These are phyloP conservation scores for Lasioglossum albipes DNA, from an alignment of 1,140 invertebrate species.

Conservation along the genomic window DNA sequence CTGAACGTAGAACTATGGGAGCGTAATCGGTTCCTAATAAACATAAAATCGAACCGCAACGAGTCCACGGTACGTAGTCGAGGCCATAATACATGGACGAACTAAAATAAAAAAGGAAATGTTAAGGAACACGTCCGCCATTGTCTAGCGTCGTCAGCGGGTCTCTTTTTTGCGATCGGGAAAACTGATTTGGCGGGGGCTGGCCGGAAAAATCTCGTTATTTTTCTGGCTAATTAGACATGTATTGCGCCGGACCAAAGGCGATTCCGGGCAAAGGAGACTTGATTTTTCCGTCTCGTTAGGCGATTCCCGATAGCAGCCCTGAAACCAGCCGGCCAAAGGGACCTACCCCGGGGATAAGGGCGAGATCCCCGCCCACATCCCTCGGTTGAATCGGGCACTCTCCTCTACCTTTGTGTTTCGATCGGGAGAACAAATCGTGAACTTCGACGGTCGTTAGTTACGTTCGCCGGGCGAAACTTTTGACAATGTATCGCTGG, in stretches of 20 bases:
- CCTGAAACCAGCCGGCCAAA: conserved; percentile 45
- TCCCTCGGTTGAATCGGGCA: background rate
- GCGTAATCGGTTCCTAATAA: too few relatives aligned
- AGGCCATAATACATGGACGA: too few relatives aligned
- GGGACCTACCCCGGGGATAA: conserved; percentile 30
- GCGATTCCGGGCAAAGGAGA: conserved; percentile 51
- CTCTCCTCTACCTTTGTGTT: conserved; percentile 29
- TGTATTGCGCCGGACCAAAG: conserved; percentile 56
- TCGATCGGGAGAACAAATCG: conserved; percentile 55
- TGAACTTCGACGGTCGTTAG: conserved; percentile 57
- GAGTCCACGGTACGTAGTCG: too few relatives aligned
- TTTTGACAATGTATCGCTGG: conserved; percentile 45
- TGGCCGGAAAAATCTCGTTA: conserved; percentile 75
- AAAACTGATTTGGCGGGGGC: conserved; percentile 57
- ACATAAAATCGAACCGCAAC: too few relatives aligned
- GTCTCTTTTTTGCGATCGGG: background rate
- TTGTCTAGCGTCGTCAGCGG: background rate
- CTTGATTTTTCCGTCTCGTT: conserved; percentile 78
- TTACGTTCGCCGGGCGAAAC: conserved; percentile 44
- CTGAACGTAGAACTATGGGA: too few relatives aligned
- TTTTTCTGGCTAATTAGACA: conserved; percentile 79
- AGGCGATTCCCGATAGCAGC: conserved; percentile 65
- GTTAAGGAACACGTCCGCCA: background rate
- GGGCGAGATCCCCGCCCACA: conserved; percentile 26
- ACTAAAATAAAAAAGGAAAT: too few relatives aligned